Evolutionary conservation across 1,140 invertebrate species (phyloP).

Genomic region (Leptinotarsa undecemlineata): DNA sequence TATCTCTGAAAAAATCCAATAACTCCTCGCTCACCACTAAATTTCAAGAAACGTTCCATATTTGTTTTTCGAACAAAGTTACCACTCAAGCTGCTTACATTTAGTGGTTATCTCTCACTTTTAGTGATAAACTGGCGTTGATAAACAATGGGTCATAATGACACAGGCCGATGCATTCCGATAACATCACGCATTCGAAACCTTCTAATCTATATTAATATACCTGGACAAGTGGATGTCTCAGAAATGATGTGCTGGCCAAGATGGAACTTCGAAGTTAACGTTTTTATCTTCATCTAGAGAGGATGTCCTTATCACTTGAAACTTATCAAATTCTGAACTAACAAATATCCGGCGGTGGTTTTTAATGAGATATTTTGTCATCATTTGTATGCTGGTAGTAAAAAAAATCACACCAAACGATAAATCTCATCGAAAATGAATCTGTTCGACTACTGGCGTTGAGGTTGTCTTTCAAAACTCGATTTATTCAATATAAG

Average conservation of each 20-base stretch:
- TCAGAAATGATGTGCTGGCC: neutral
- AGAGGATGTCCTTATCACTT: constrained; percentile 4
- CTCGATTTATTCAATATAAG: no score
- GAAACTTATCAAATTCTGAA: neutral
- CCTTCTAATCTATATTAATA: constrained; percentile 4
- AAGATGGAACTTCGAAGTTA: neutral
- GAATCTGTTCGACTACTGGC: no score
- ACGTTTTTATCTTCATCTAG: neutral
- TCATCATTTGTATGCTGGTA: neutral
- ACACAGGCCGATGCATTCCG: constrained; percentile 46
- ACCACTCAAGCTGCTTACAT: neutral
- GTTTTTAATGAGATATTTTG: constrained; percentile 6
- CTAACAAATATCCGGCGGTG: neutral
- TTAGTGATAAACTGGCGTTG: constrained; percentile 38
- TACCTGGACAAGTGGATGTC: neutral
- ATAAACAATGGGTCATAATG: constrained; percentile 45
- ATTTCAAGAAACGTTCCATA: no score
- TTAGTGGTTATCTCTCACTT: constrained; percentile 30
- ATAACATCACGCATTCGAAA: constrained; percentile 14
- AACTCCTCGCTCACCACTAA: no score
- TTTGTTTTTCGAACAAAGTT: no score
- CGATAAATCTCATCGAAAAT: no score
- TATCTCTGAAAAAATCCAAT: no score
- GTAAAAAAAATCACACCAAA: no score
- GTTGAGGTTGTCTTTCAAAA: no score